Evolutionary conservation across 2,888 invertebrate species (phyloP), one percentile per base, ranked within the genome.

Genomic region (Ophion obscuratus): DNA sequence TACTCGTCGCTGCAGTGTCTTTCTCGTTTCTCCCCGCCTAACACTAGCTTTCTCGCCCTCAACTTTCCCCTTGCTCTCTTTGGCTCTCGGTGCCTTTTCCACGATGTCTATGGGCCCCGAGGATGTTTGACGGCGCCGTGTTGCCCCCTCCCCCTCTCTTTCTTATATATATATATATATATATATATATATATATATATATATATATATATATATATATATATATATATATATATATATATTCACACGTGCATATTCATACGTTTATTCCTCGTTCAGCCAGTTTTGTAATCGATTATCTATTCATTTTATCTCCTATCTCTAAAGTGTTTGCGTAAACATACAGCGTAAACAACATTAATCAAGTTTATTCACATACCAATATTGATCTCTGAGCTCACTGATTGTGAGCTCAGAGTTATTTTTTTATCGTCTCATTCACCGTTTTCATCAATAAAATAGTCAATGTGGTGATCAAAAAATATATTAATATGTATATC

Each of bases 1-100:
- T 90, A 91, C 90, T 91, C 90, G 83, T 81, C 84, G 88, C 87
- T 80, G 81, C 74, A 66, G 79, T 82, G 81, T 81, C 86, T 78
- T 71, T 59, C 81, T 77, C 79, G 67, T 79, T 77, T 44, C 61
- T 68, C 57, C 68, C 59, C 44, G 11, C 6, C 44, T 6, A 44
- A 44, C 44, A 44, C 44, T 9, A 1, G 44, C 44, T 79, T 77
- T 40, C 61, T 64, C 57, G 68, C 47, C 53, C 67, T 44, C 24
- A 44, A 24, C 47, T 47, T 47, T n/a, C 36, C 66, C 62, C 61
- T 47, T 47, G 31, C 40, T 20, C 20, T 66, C 57, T 67, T 67
- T 14, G 4, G 20, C 17, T 67, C 36, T 40, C 11, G 2, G 44
- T 44, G 44, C 44, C 44, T 44, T 68, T 78, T 70, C 62, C 44